Percentiles rank a stretch among this genome's conserved stretches.
Evolutionary conservation across 2,888 invertebrate species (phyloP).

Genomic region (Acleris cristana): DNA sequence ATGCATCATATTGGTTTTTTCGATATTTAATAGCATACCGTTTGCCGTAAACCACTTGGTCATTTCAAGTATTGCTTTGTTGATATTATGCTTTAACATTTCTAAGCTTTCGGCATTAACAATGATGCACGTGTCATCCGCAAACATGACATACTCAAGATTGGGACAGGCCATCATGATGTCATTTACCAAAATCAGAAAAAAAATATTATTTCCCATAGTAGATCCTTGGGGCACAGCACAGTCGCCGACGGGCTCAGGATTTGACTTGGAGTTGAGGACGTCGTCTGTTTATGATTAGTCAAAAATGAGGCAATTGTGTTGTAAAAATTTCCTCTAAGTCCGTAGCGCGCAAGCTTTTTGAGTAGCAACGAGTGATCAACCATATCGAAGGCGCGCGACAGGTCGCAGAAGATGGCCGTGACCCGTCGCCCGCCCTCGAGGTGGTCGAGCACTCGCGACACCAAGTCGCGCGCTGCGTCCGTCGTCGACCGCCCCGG

Average conservation of each 20-base stretch:
- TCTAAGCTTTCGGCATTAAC: neutral
- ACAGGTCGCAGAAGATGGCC: constrained; percentile 5
- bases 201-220: constrained; percentile 3
- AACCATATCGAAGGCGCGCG: constrained; percentile 8
- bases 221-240: neutral
- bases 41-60: neutral
- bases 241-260: neutral
- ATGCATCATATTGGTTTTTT: constrained; percentile 1
- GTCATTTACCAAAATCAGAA: constrained; percentile 1
- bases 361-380: neutral
- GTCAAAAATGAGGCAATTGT: neutral
- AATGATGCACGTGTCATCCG: constrained; percentile 3
- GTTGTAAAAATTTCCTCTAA: neutral
- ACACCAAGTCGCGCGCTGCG: neutral
- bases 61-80: neutral
- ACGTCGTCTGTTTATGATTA: neutral
- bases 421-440: constrained; percentile 2
- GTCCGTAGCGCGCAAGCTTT: neutral
- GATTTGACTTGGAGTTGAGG: neutral
- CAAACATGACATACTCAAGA: constrained; percentile 6
- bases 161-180: neutral
- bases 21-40: neutral
- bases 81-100: neutral
- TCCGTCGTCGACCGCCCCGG: neutral
- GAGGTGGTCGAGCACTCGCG: neutral